These are phyloP conservation scores for Linepithema humile DNA, from an alignment of 1,140 invertebrate genomes.

Conservation along the genomic window DNA sequence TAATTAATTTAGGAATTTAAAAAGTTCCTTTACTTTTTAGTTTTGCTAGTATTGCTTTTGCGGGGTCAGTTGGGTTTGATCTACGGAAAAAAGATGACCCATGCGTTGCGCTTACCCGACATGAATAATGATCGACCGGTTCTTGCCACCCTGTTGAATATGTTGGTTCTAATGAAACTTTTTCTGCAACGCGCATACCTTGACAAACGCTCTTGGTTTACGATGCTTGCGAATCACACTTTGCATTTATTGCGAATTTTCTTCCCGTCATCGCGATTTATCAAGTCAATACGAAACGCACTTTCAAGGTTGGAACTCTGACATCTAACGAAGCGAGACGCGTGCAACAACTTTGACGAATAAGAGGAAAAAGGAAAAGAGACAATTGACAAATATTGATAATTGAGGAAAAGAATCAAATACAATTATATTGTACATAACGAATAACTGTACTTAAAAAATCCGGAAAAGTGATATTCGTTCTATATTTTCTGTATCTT, in stretches of 20 bases:
- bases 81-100: conserved; percentile 10
- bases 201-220: not conserved
- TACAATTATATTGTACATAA: not conserved
- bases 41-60: conserved; percentile 49
- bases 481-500: conserved; percentile 12
- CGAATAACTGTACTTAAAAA: not conserved
- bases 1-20: too few species aligned
- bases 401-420: not conserved
- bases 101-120: not conserved
- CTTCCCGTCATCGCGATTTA: conserved; percentile 8
- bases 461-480: not conserved
- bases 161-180: not conserved
- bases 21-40: too few species aligned
- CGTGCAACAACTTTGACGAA: conserved; percentile 9
- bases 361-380: conserved; percentile 27
- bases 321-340: conserved; percentile 10
- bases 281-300: not conserved
- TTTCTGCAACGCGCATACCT: conserved; percentile 7
- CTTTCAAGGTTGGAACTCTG: conserved; percentile 15
- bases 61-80: conserved; percentile 47
- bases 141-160: conserved; percentile 4
- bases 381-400: not conserved
- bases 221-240: not conserved
- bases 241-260: conserved; percentile 2
- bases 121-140: not conserved